These are phyloP conservation scores for Charaxes varanes DNA, from an alignment of 1,140 invertebrate genomes.

Conservation along the genomic window DNA sequence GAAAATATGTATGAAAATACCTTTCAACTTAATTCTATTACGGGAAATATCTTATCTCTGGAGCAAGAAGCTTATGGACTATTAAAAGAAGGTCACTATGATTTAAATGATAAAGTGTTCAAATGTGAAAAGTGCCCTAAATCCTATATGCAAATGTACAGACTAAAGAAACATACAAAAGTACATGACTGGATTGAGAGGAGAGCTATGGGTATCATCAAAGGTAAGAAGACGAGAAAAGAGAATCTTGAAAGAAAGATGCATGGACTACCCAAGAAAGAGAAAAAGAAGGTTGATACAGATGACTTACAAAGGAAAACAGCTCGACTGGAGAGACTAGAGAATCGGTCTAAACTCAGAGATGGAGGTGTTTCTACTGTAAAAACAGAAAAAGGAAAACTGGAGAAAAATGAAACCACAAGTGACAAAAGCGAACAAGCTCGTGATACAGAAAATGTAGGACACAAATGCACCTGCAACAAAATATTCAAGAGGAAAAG, in stretches of 20 bases:
- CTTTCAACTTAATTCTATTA: conserved; percentile 63
- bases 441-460: conserved; percentile 39
- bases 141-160: conserved; percentile 22
- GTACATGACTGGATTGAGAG: conserved; percentile 49
- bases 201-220: conserved; percentile 35
- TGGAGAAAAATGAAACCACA: conserved; percentile 15
- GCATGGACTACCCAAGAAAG: conserved; percentile 17
- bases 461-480: conserved; percentile 56
- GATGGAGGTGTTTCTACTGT: neutral
- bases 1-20: conserved; percentile 31
- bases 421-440: too few species aligned
- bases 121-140: conserved; percentile 51
- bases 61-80: conserved; percentile 61
- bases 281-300: conserved; percentile 7
- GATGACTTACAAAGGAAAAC: conserved; percentile 9
- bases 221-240: conserved; percentile 40
- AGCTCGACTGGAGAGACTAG: conserved; percentile 12
- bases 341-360: conserved; percentile 8
- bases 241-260: conserved; percentile 21
- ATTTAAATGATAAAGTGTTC: conserved; percentile 9
- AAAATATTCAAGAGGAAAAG: conserved; percentile 46
- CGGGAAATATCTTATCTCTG: conserved; percentile 51
- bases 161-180: conserved; percentile 34
- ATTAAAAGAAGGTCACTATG: conserved; percentile 28
- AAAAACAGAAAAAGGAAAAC: conserved; percentile 5